phyloP scores from a whole-genome alignment of 2,888 invertebrate genomes.

The Notocelia uddmanniana region DNA sequence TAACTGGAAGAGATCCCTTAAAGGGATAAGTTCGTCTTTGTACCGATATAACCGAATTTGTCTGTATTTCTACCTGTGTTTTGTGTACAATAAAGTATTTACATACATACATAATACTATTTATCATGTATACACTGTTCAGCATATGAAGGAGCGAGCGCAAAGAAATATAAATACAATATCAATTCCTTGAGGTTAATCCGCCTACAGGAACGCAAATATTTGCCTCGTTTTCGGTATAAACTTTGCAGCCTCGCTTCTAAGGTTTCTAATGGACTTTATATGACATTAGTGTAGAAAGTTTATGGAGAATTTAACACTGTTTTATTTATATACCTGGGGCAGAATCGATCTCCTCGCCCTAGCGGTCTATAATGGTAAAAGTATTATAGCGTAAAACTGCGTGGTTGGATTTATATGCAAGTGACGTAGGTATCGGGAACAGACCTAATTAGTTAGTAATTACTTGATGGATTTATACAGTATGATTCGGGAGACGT shows the following conservation, averaged over 20 bases:
- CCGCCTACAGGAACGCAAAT: conserved; percentile 4
- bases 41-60: no score
- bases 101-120: no score
- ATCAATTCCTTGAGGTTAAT: neutral
- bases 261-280: conserved; percentile 7
- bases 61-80: no score
- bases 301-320: neutral
- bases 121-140: no score
- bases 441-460: neutral
- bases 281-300: neutral
- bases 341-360: neutral
- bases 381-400: conserved; percentile 9
- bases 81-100: no score
- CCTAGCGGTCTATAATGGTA: conserved; percentile 27
- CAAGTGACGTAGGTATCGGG: neutral
- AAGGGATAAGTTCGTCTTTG: no score
- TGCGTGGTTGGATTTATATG: neutral
- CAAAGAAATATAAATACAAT: neutral
- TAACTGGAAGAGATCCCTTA: no score
- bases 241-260: conserved; percentile 10
- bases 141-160: no score
- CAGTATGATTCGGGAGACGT: no score
- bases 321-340: conserved; percentile 6
- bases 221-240: conserved; percentile 15
- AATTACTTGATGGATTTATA: no score